Percentiles rank a stretch among this genome's conserved stretches.
These are phyloP conservation scores for Allacma fusca DNA, from an alignment of 2,888 invertebrate genomes.

Conservation along the genomic window DNA sequence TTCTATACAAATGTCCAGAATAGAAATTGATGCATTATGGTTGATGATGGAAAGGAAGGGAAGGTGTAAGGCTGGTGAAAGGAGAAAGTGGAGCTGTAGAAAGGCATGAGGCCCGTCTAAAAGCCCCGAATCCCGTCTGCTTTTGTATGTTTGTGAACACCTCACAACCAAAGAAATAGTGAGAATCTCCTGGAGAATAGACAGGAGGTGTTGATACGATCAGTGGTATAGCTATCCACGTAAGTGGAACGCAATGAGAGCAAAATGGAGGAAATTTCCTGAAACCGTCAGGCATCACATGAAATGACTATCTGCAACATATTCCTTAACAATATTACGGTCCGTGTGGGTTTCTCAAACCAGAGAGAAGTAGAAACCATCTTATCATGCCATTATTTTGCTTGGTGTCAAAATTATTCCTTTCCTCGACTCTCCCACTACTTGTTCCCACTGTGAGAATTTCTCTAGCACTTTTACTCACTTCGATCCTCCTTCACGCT, in stretches of 20 bases:
- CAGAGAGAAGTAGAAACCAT: not conserved
- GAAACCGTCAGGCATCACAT: constrained; percentile 17
- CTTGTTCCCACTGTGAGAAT: not conserved
- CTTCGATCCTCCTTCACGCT: not conserved
- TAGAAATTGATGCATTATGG: no score
- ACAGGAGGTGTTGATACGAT: not conserved
- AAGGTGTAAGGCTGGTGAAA: no score
- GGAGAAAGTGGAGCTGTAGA: no score
- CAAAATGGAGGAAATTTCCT: constrained; percentile 14
- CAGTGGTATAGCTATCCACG: not conserved
- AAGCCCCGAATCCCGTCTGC: no score
- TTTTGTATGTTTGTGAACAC: not conserved
- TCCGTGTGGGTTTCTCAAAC: not conserved
- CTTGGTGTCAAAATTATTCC: constrained; percentile 20
- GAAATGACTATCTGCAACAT: constrained; percentile 25
- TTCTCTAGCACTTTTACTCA: constrained; percentile 5
- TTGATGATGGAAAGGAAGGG: no score
- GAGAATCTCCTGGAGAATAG: not conserved
- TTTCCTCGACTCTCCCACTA: not conserved
- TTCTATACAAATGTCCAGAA: no score
- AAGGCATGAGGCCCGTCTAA: no score
- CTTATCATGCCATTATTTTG: not conserved
- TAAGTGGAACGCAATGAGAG: constrained; percentile 30
- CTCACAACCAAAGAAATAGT: not conserved
- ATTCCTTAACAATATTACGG: constrained; percentile 18